Conservation (phyloP, 2,797 vertebrate genomes). For the Enteromius mattozi region DNA sequence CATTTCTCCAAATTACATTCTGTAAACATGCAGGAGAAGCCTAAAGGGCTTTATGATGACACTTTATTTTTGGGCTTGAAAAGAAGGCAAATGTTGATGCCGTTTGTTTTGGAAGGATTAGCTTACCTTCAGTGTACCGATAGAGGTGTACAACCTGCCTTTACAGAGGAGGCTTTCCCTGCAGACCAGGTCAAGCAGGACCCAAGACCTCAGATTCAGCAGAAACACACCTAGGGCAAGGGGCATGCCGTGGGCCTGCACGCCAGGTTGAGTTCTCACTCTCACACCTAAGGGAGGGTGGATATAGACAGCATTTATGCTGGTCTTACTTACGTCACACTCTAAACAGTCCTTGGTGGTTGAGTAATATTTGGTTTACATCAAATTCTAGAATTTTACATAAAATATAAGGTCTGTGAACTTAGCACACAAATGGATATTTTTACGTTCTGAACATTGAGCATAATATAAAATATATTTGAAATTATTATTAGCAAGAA, state of each 20-base stretch:
- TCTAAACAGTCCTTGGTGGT: slow-evolving; percentile 60
- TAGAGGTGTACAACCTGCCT: slow-evolving; percentile 92
- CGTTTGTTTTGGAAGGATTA: slow-evolving; percentile 76
- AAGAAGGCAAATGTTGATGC: slow-evolving; percentile 61
- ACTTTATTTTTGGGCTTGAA: slow-evolving; percentile 11
- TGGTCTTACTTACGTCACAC: slow-evolving; percentile 82
- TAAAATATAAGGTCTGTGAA: slow-evolving; percentile 12
- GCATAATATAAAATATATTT: slow-evolving; percentile 29
- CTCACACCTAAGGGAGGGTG: slow-evolving; percentile 92
- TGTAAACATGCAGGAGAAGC: slow-evolving; percentile 80
- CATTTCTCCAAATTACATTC: slow-evolving; percentile 40
- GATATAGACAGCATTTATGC: slow-evolving; percentile 94
- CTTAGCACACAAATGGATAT: background rate
- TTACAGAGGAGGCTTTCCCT: slow-evolving; percentile 90
- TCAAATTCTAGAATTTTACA: slow-evolving; percentile 20
- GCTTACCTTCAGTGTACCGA: slow-evolving; percentile 96
- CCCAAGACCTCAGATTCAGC: slow-evolving; percentile 83
- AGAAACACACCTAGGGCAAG: slow-evolving; percentile 85
- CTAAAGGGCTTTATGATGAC: slow-evolving; percentile 12
- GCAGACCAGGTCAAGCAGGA: slow-evolving; percentile 90
- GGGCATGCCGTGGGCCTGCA: slow-evolving; percentile 81
- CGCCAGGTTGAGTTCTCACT: slow-evolving; percentile 79
- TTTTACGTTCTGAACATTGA: slow-evolving; percentile 30
- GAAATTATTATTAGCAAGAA: background rate
- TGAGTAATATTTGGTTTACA: slow-evolving; percentile 20